A percentile compares a stretch with the other conserved stretches of the same genome.
Conservation (phyloP, 2,888 invertebrate species). For the Yponomeuta plumbellus region DNA sequence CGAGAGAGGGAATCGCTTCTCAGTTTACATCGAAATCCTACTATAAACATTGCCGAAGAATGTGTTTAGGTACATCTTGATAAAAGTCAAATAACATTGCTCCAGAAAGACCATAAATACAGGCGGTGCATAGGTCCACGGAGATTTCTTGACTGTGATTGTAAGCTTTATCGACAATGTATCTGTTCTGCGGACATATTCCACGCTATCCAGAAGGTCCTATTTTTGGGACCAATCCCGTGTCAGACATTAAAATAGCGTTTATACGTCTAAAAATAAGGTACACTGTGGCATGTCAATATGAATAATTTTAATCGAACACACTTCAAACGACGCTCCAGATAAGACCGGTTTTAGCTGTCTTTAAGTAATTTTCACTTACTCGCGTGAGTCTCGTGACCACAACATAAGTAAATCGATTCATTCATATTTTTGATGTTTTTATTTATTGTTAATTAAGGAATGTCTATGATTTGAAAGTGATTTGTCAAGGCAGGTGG, state of each 20-base stretch:
- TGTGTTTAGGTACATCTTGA: background rate
- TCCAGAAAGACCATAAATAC: no score
- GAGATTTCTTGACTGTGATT: background rate
- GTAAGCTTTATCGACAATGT: background rate
- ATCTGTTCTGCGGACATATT: background rate
- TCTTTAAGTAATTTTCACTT: background rate
- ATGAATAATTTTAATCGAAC: background rate
- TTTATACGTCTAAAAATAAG: background rate
- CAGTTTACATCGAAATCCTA: background rate
- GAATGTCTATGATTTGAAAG: no score
- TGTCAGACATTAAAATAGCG: background rate
- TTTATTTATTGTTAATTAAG: background rate
- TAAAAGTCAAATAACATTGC: background rate
- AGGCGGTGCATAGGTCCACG: no score
- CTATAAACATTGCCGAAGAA: background rate
- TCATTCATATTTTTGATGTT: background rate
- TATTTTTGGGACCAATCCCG: background rate
- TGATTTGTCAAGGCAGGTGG: no score
- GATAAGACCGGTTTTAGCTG: background rate
- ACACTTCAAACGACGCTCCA: background rate
- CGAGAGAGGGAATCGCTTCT: background rate
- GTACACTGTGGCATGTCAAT: background rate
- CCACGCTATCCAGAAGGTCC: background rate
- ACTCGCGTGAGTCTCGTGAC: background rate
- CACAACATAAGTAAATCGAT: background rate